Conservation (phyloP, 2,113 vertebrate species). For the Datnioides undecimradiatus region DNA sequence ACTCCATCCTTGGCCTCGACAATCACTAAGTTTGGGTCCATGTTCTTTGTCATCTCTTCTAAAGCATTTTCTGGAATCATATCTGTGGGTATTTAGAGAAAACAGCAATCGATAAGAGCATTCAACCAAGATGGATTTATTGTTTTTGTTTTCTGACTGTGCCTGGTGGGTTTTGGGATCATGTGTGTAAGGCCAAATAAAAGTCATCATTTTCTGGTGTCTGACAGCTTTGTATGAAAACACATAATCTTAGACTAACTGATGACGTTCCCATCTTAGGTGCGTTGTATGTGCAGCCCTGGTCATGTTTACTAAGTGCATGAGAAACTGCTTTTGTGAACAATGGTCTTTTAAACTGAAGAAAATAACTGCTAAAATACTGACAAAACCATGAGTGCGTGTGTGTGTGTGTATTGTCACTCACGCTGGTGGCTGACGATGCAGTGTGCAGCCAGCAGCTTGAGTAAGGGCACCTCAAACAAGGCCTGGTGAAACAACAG, state of each 20-base stretch:
- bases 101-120: neutral
- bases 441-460: constrained; percentile 96
- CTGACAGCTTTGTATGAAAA: neutral
- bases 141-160: neutral
- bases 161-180: neutral
- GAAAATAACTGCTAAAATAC: neutral
- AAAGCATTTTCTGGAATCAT: constrained; percentile 99
- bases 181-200: no score
- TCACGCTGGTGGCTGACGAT: constrained; percentile 98
- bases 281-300: neutral
- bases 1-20: constrained; percentile 91
- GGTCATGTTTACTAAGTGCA: neutral
- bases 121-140: neutral
- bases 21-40: constrained; percentile 93
- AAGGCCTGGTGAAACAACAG: constrained; percentile 95
- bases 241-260: neutral
- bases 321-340: neutral
- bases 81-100: constrained; percentile 78
- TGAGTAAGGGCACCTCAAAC: constrained; percentile 96
- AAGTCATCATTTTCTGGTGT: neutral
- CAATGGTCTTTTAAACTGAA: neutral
- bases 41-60: constrained; percentile 99
- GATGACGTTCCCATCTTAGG: neutral
- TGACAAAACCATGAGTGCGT: neutral
- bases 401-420: constrained; percentile 66